Conservation (phyloP, 1,140 invertebrate species). For the Euschistus heros region DNA sequence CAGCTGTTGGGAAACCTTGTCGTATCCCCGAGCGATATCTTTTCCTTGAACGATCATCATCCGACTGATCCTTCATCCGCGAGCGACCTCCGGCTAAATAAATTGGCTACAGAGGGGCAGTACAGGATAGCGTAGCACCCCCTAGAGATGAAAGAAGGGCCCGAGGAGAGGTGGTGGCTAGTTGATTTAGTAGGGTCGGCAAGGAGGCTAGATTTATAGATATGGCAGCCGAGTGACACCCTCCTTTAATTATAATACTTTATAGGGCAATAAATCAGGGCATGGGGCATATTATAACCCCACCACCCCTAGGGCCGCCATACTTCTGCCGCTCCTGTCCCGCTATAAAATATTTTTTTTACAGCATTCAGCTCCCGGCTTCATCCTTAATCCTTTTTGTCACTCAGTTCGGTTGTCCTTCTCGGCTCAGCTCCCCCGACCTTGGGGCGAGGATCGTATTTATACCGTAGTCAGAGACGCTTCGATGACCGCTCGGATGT, state of each 20-base stretch:
- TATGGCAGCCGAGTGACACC: conserved; percentile 26
- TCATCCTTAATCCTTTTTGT: background rate
- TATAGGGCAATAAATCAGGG: conserved; percentile 29
- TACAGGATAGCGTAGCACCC: background rate
- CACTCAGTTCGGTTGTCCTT: background rate
- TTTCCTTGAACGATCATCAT: background rate
- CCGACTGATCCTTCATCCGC: too few relatives aligned
- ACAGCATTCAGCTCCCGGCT: conserved; percentile 22
- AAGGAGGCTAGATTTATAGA: conserved; percentile 26
- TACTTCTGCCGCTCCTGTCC: background rate
- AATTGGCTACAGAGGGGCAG: background rate
- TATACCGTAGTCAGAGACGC: too few relatives aligned
- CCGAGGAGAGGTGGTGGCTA: conserved; percentile 14
- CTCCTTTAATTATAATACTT: conserved; percentile 30
- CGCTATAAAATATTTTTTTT: conserved; percentile 17
- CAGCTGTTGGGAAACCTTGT: too few relatives aligned
- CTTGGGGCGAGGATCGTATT: too few relatives aligned
- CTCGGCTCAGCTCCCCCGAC: background rate
- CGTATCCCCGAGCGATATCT: background rate
- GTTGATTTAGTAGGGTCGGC: conserved; percentile 9
- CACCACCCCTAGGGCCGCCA: background rate
- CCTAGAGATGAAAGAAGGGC: background rate
- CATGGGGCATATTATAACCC: conserved; percentile 26
- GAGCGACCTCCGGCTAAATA: background rate
- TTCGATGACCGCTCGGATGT: too few relatives aligned